A percentile compares a stretch with the other conserved stretches of the same genome.
Evolutionary conservation across 92 coral and sea anemone species (phyloP).

Genomic region (Palythoa grandis): DNA sequence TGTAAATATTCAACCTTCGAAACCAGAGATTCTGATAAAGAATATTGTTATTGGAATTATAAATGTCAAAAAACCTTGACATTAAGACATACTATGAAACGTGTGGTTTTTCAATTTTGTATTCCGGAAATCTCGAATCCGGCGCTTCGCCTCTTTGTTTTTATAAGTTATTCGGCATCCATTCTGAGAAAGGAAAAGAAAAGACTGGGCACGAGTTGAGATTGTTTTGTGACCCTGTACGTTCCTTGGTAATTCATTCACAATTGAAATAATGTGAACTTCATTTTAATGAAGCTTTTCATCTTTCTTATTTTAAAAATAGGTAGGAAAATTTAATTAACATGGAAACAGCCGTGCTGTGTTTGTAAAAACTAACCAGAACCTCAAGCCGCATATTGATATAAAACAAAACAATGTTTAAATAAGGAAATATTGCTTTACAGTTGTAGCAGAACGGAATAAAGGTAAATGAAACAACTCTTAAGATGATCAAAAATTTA

Average conservation of each 20-base stretch:
- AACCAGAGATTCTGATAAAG: too few species aligned
- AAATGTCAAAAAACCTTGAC: too few species aligned
- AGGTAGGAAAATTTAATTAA: constrained; percentile 56
- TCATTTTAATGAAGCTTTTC: constrained; percentile 70
- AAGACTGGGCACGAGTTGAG: background rate
- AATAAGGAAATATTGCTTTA: background rate
- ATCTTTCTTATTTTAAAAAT: constrained; percentile 50
- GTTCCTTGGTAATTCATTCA: constrained; percentile 69
- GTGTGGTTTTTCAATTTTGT: too few species aligned
- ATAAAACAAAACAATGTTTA: background rate
- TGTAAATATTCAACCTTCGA: too few species aligned
- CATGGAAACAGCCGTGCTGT: constrained; percentile 66
- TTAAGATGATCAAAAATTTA: too few species aligned
- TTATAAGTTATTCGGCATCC: too few species aligned
- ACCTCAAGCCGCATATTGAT: constrained; percentile 9
- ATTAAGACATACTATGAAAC: too few species aligned
- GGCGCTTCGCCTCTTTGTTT: background rate
- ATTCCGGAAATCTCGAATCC: too few species aligned
- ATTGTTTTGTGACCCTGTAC: background rate
- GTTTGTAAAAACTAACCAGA: constrained; percentile 49
- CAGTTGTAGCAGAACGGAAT: background rate
- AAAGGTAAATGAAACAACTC: background rate
- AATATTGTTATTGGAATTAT: too few species aligned
- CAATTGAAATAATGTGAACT: constrained; percentile 71
- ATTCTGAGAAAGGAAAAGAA: background rate